Evolutionary conservation across 1,140 invertebrate genomes (phyloP).

Genomic region (Dinoponera quadriceps): DNA sequence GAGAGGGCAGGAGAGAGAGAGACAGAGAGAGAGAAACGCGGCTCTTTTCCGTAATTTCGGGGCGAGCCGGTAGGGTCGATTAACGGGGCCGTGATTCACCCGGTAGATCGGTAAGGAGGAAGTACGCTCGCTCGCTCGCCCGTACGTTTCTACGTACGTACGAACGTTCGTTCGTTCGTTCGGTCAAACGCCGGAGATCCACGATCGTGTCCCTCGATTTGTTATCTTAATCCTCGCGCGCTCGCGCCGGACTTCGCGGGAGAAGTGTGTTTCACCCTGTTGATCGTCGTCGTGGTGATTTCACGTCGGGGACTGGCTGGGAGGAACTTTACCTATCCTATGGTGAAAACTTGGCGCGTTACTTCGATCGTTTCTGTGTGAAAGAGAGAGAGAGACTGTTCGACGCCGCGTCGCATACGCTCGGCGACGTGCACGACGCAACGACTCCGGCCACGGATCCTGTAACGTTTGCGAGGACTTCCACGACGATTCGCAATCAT

Average conservation of each 20-base stretch:
- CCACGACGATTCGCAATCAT: conserved; percentile 30
- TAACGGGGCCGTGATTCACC: conserved; percentile 60
- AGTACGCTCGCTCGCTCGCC: conserved; percentile 39
- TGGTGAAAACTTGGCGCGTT: conserved; percentile 19
- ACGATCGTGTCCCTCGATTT: conserved; percentile 21
- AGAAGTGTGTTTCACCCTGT: conserved; percentile 54
- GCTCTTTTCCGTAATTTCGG: conserved; percentile 62
- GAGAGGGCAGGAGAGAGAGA: conserved; percentile 22
- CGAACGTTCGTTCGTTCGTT: conserved; percentile 30
- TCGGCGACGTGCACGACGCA: neutral
- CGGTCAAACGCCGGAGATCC: conserved; percentile 15
- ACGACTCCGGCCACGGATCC: conserved; percentile 19
- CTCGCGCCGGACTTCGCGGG: conserved; percentile 13
- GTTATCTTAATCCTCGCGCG: conserved; percentile 46
- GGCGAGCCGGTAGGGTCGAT: conserved; percentile 59
- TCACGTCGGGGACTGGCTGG: conserved; percentile 2
- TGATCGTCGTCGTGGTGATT: conserved; percentile 43
- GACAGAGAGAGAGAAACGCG: conserved; percentile 33
- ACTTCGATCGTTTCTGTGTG: conserved; percentile 17
- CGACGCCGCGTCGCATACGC: conserved; percentile 2
- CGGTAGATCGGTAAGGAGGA: conserved; percentile 61
- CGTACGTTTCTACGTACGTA: neutral
- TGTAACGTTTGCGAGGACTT: conserved; percentile 16
- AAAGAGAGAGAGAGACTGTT: conserved; percentile 22
- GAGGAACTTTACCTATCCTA: neutral